Evolutionary conservation across 2,888 invertebrate genomes (phyloP), one percentile per base, ranked within the genome.

Genomic region (Encarsia formosa): DNA sequence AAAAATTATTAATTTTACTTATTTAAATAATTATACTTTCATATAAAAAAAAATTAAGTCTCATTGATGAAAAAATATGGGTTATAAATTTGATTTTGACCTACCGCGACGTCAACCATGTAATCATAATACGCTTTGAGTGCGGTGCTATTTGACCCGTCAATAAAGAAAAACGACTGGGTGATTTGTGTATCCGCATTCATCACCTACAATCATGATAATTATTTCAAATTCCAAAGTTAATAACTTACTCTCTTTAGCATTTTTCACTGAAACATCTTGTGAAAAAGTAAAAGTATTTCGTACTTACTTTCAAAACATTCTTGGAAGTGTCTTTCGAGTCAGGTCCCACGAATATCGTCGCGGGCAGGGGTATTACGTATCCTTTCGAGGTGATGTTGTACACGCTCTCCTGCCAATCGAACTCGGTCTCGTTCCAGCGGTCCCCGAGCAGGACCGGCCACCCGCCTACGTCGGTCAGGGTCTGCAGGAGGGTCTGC

Each of bases 381-480:
- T 88, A 89, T 1, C 91, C 91, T 32, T 82, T 77, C 47, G 77
- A 74, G 43, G 90, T 80, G 77, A 89, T 89, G 53, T 82, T 83
- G 75, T 87, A 88, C 5, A 89, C 86, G 1, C 86, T 84, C 59
- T 86, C 78, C 62, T 83, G 83, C 91, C 91, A 92, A 56, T 81
- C 79, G 78, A 88, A 91, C 20, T 76, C 70, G 1, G 73, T 73
- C 9, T 81, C 81, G 61, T 85, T 79, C 91, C 91, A 91, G 1
- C 70, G 59, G 37, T 81, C 77, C 0, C 85, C 90, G 0, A 86
- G 89, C 34, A 92, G 76, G 9, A 88, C 85, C 0, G 94, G 94
- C 93, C 93, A 94, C 6, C 92, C 92, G 1, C 93, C 93, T 26
- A 93, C 77, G n/a, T 80, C 77, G 22, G 79, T 78, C 46, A 93